These are phyloP conservation scores for Tetranychus piercei DNA, from an alignment of 2,888 invertebrate genomes.

Conservation along the genomic window DNA sequence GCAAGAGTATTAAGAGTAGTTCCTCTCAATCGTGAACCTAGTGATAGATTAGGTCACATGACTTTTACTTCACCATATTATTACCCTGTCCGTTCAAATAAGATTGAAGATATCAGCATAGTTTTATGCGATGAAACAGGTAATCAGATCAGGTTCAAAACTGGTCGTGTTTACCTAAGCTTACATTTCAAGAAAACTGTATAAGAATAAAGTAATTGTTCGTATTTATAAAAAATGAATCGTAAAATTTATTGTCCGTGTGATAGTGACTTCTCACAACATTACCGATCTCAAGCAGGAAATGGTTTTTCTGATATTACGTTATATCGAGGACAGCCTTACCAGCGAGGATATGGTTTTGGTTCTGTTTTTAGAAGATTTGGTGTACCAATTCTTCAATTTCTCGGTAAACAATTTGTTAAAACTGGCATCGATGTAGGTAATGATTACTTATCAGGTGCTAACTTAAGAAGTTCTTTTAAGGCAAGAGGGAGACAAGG, in stretches of 20 bases:
- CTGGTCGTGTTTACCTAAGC: not conserved
- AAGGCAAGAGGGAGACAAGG: too few relatives aligned
- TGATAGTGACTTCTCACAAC: not conserved
- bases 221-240: not conserved
- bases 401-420: too few relatives aligned
- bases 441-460: too few relatives aligned
- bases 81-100: not conserved
- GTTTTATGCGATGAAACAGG: slow-evolving; percentile 12
- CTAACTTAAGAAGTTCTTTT: too few relatives aligned
- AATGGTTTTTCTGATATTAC: not conserved
- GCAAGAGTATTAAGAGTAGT: too few relatives aligned
- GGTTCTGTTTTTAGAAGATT: too few relatives aligned
- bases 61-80: not conserved
- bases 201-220: too few relatives aligned
- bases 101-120: slow-evolving; percentile 14
- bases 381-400: too few relatives aligned
- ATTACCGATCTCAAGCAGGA: slow-evolving; percentile 10
- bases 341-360: too few relatives aligned
- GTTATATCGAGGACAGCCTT: not conserved
- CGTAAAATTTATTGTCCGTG: too few relatives aligned
- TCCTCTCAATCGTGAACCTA: not conserved
- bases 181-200: slow-evolving; percentile 12
- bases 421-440: too few relatives aligned
- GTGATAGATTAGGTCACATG: too few relatives aligned
- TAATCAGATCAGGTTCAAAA: slow-evolving; percentile 2